These are phyloP conservation scores for Myotis lucifugus DNA, from an alignment of 2,113 vertebrate species.

Conservation along the genomic window DNA sequence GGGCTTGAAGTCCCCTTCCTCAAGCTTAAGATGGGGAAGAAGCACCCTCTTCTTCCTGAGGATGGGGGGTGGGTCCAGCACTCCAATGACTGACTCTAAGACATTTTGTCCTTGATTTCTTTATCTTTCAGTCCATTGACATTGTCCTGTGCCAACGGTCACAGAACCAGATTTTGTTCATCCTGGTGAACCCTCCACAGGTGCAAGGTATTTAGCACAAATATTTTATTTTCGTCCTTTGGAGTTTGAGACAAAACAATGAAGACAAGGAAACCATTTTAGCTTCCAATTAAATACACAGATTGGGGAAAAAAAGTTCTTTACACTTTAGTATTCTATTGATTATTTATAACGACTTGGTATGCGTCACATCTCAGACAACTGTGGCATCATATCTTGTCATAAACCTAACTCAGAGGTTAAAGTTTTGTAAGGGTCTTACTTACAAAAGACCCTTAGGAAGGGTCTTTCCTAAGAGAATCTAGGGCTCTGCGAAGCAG, in stretches of 20 bases:
- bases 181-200: not conserved
- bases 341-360: not conserved
- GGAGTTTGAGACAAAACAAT: not conserved
- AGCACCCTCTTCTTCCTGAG: fast-evolving
- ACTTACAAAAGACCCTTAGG: too few species aligned
- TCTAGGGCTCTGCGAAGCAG: fast-evolving
- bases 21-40: not conserved
- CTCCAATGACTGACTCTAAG: not conserved
- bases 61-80: fast-evolving
- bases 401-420: not conserved
- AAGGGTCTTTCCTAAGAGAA: not conserved
- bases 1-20: fast-evolving
- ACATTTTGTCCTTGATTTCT: not conserved
- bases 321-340: not conserved
- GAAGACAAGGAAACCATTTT: not conserved
- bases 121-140: not conserved
- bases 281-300: not conserved
- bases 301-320: not conserved
- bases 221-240: not conserved
- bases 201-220: not conserved
- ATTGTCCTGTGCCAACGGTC: not conserved
- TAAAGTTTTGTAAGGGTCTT: not conserved
- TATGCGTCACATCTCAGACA: not conserved
- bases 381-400: not conserved
- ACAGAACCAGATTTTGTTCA: not conserved